Base-by-base conservation (phyloP, 1,140 invertebrate species). In the Drosophila sulfurigaster region DNA sequence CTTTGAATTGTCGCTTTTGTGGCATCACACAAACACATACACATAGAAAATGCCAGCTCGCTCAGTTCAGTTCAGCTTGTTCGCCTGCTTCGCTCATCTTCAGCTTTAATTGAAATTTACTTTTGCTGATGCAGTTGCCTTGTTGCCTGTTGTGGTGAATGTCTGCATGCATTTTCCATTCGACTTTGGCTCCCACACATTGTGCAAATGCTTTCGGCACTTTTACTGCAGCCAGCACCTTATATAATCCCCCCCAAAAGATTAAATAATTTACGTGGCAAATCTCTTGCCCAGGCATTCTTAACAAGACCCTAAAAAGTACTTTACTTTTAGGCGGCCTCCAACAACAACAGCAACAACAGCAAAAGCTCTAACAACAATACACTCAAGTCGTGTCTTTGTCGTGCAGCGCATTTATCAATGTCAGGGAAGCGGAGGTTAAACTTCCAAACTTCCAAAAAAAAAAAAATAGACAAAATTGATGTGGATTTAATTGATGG, bases 191-290 rank as follows among this genome's bases (percentile, higher is more conserved):
- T 87, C 83, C 83, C 85, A 87, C 83, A 87, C 75, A 86, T 80
- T 87, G 80, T 89, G 85, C 85, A 88, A 88, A 83, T 75, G 83
- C 83, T 89, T 87, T 89, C 80, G 83, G 83, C 83, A 87, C 83
- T 87, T 80, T 87, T 87, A 87, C 81, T 67, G 46, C 62, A 45
- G n/a, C 43, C 79, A 43, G 56, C 41, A 43, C 15, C 16, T 87
- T 87, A 87, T 82, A 87, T 87, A 87, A 87, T 89, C 66, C 28
- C 57, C 6, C 46, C 81, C 81, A 87, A 86, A 86, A 87, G 76
- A 87, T 87, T 88, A 87, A 87, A 87, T 87, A 87, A 88, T 87
- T 88, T 87, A 88, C 69, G 63, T 64, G 35, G 35, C 72, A 75
- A 85, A 76, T 63, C 76, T 20, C n/a, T 25, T 25, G 20, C 20